Conservation (phyloP, 2,113 vertebrate species). For the Lagopus leucura region DNA sequence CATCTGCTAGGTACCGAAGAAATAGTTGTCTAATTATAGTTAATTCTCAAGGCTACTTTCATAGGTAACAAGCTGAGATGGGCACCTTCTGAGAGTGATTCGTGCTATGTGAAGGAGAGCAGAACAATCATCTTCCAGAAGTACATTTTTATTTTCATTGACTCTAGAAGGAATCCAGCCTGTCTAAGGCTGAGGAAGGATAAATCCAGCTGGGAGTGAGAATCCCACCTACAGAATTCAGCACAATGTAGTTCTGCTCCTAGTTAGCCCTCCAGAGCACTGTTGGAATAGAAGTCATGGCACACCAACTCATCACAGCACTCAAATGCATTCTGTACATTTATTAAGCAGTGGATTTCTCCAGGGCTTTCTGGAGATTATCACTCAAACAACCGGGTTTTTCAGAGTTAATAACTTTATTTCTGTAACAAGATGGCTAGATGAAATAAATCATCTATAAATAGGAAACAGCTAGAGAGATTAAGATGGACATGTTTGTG, state of each 20-base stretch:
- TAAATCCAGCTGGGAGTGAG: neutral
- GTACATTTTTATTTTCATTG: neutral
- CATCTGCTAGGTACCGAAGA: neutral
- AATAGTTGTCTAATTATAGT: neutral
- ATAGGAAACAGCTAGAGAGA: neutral
- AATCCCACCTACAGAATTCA: neutral
- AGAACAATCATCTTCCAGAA: neutral
- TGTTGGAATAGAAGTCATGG: neutral
- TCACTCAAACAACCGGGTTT: neutral
- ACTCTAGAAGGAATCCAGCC: neutral
- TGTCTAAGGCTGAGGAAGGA: neutral
- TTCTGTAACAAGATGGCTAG: neutral
- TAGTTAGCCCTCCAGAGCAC: neutral
- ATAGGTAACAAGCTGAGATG: neutral
- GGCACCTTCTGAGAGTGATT: neutral
- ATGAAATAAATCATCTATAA: neutral
- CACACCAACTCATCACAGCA: accelerated
- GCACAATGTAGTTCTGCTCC: neutral
- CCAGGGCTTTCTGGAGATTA: neutral
- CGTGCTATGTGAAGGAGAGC: neutral
- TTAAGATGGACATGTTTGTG: neutral
- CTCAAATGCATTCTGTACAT: neutral
- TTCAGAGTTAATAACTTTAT: neutral
- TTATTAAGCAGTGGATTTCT: neutral
- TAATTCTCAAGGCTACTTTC: neutral